A percentile compares a stretch with the other conserved stretches of the same genome.
Evolutionary conservation across 2,797 vertebrate genomes (phyloP).

Genomic region (Spinus pinus): DNA sequence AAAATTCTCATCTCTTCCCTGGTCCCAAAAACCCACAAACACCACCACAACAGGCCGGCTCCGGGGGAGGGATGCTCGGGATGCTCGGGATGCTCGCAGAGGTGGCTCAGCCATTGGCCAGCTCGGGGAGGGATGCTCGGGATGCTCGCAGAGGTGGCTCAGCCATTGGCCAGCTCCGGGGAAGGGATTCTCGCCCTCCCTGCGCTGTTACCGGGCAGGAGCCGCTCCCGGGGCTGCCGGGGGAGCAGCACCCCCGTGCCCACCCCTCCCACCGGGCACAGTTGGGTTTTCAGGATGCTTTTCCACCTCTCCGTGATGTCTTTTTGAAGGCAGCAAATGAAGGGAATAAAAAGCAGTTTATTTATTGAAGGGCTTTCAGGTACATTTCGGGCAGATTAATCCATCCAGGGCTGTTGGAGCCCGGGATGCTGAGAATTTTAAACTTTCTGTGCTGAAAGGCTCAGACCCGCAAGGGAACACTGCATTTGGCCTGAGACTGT

Average conservation of each 20-base stretch:
- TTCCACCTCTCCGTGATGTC: too few relatives aligned
- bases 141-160: too few relatives aligned
- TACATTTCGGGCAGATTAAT: neutral
- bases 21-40: too few relatives aligned
- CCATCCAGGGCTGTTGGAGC: neutral
- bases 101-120: too few relatives aligned
- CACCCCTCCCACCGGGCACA: accelerated
- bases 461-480: neutral
- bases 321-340: neutral
- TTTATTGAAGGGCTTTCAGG: neutral
- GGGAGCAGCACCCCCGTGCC: neutral
- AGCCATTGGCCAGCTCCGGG: neutral
- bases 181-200: neutral
- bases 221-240: neutral
- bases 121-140: too few relatives aligned
- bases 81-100: too few relatives aligned
- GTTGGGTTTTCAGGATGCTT: neutral
- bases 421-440: neutral
- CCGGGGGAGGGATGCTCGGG: too few relatives aligned
- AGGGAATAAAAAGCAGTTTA: too few relatives aligned
- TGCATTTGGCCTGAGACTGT: neutral
- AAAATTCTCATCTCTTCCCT: too few relatives aligned
- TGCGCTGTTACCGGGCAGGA: neutral
- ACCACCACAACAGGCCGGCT: too few relatives aligned
- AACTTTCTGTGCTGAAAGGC: neutral